phyloP scores from a whole-genome alignment of 2,797 vertebrate species.

The Phalanger gymnotis region DNA sequence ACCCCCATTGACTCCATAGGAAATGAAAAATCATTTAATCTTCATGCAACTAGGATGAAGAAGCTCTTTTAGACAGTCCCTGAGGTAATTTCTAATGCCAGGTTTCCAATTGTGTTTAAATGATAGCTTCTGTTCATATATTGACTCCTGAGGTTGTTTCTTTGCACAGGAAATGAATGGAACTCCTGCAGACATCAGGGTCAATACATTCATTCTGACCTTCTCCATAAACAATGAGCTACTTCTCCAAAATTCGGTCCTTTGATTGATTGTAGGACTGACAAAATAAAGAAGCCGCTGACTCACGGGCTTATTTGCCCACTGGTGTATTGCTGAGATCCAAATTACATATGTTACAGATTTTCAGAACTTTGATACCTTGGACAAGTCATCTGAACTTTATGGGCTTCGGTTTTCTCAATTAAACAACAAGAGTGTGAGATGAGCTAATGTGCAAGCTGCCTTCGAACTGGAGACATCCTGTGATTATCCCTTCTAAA shows the following conservation, averaged over 20 bases:
- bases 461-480: background rate
- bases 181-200: constrained; percentile 20
- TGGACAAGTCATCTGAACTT: background rate
- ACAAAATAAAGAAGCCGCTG: constrained; percentile 70
- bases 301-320: constrained; percentile 67
- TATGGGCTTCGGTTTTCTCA: background rate
- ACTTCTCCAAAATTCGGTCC: constrained; percentile 63
- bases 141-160: constrained; percentile 42
- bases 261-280: constrained; percentile 73
- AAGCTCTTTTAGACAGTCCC: constrained; percentile 33
- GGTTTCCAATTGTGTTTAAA: constrained; percentile 45
- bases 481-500: background rate
- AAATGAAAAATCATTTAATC: background rate
- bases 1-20: background rate
- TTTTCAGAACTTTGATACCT: background rate
- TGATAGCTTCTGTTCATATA: constrained; percentile 36
- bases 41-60: constrained; percentile 10
- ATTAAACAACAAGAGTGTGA: background rate
- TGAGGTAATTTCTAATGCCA: constrained; percentile 44
- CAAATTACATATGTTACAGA: constrained; percentile 73
- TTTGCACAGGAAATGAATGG: constrained; percentile 26
- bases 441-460: background rate
- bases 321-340: constrained; percentile 63
- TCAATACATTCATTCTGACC: constrained; percentile 65
- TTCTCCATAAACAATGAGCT: constrained; percentile 56